Base-by-base conservation (phyloP, 2,888 invertebrate genomes). In the Xestia ashworthii region DNA sequence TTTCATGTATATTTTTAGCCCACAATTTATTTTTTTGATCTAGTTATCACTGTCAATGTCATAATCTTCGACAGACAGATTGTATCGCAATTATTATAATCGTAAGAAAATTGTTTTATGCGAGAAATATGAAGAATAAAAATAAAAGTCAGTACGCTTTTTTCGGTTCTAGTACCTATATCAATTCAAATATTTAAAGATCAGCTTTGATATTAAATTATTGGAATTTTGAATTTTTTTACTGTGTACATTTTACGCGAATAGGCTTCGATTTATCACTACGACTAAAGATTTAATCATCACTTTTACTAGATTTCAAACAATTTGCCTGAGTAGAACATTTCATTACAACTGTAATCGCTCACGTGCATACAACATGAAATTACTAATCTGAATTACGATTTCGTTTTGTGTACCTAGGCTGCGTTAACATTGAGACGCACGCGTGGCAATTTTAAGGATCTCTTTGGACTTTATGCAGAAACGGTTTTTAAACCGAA, bases 1-100 rank as follows among this genome's bases (percentile, higher is more conserved):
- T 83, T 82, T 14, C 19, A 64, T 1, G 14, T 25, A 16, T 4
- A 0, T 38, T 68, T 48, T 60, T 25, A 77, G 8, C 50, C 8
- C 12, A 1, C 14, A n/a, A 65, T n/a, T 19, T 16, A 11, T 1
- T 25, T 58, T 68, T 71, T 58, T 3, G 38, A 69, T 9, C 69
- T 69, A 74, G 74, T 48, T 4, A 64, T 65, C 25, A 73, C 25
- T 83, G 83, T 81, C 83, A 84, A 32, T 83, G 83, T 81, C 83
- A 84, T 22, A 44, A 58, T 46, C 14, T 12, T 62, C 12, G 48
- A 25, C 14, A 55, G 16, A 60, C 38, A n/a, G n/a, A n/a, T 80
- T n/a, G 6, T 48, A 74, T 46, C n/a, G 46, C 55, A 55, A n/a
- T 25, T 22, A 55, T 41, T 55, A 48, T 55, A 48, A 38, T 53